Evolutionary conservation across 2,888 invertebrate genomes (phyloP), one percentile per base, ranked within the genome.

Genomic region (Drosophila kokeensis): DNA sequence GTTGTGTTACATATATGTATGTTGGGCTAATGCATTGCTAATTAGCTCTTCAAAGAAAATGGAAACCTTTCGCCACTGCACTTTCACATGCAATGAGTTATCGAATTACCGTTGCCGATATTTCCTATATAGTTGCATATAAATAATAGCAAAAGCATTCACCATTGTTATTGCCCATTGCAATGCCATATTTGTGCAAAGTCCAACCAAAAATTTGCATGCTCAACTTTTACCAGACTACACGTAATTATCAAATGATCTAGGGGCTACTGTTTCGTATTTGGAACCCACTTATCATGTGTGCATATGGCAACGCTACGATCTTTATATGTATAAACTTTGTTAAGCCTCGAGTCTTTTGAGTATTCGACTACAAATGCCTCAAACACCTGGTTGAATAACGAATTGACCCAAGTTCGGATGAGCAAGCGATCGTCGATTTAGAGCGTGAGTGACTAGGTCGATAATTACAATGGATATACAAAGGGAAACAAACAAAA

Each of bases 11-110:
- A 54, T 11, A 27, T 36, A 18, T 18, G 24, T 54, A 18, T 0
- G 21, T 38, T 27, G 27, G 27, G 61, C 61, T 60, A 80, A 73
- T 72, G 81, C 81, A 78, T 69, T 76, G 66, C 72, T 82, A 82
- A 82, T 82, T 85, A 85, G 76, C 72, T 71, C 61, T 69, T 57
- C 49, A 40, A 42, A 13, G 36, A 27, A 21, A 10, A 30, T 11
- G 15, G 27, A 38, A 54, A 72, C 83, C 83, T 88, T 83, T 83
- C 89, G 83, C 89, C 80, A 83, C 72, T 86, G 89, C 77, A 89
- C 83, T 84, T 84, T 84, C 83, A 89, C 87, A 69, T 89, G 65
- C 60, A 71, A 71, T 81, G 73, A 89, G 69, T 77, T 83, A 89
- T 83, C 77, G 84, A 77, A 70, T 86, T 81, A 81, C 84, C 54